Conservation (phyloP, 2,888 invertebrate genomes). For the Tachina lurida region DNA sequence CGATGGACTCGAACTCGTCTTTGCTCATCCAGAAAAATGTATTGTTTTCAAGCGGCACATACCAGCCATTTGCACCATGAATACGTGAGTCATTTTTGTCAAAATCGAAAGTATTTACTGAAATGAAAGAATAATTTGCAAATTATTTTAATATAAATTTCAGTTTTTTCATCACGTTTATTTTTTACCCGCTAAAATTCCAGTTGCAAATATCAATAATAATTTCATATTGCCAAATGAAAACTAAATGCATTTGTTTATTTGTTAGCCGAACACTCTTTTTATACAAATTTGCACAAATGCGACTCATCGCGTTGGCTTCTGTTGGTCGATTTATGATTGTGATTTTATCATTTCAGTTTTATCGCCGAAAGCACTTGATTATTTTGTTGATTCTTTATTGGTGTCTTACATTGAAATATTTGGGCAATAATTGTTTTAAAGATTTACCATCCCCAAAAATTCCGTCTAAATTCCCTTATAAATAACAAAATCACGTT, state of each 20-base stretch:
- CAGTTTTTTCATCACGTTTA: background rate
- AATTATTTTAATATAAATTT: background rate
- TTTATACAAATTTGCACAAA: constrained; percentile 25
- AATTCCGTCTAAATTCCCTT: no score
- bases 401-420: no score
- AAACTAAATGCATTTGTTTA: background rate
- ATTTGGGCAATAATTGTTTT: no score
- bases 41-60: constrained; percentile 69
- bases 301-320: background rate
- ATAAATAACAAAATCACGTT: no score
- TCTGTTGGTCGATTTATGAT: background rate
- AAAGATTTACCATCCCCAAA: no score
- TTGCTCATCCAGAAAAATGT: constrained; percentile 67
- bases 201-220: constrained; percentile 18
- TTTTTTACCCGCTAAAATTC: constrained; percentile 47
- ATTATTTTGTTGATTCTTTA: background rate
- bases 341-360: constrained; percentile 14
- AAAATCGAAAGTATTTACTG: constrained; percentile 30
- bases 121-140: background rate
- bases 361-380: constrained; percentile 4
- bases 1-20: constrained; percentile 46
- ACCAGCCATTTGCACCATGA: constrained; percentile 74
- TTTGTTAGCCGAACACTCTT: background rate
- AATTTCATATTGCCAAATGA: constrained; percentile 35
- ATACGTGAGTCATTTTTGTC: constrained; percentile 57